phyloP scores from a whole-genome alignment of 2,797 vertebrate species.

The Cygnus olor region DNA sequence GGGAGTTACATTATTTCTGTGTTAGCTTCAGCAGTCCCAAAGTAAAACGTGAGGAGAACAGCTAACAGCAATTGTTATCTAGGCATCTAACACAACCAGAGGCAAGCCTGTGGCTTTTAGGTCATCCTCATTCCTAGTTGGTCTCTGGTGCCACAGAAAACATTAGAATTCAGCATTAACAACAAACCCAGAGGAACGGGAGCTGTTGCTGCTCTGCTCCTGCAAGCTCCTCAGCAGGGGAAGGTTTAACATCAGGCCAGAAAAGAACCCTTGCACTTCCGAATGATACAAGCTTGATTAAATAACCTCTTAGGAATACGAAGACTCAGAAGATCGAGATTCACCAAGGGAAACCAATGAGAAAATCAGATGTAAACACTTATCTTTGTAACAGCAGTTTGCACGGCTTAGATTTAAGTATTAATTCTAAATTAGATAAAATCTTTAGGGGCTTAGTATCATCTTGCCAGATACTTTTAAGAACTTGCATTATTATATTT shows the following conservation, averaged over 20 bases:
- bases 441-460: neutral
- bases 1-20: neutral
- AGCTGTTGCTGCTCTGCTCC: too few species aligned
- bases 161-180: neutral
- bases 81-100: neutral
- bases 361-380: neutral
- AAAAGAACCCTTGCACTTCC: neutral
- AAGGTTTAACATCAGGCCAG: neutral
- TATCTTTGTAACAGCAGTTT: neutral
- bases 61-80: neutral
- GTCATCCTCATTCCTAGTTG: neutral
- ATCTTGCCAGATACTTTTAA: neutral
- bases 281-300: neutral
- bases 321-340: neutral
- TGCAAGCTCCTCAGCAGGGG: neutral
- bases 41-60: neutral
- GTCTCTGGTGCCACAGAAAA: neutral
- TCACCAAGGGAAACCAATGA: neutral
- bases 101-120: neutral
- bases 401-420: neutral
- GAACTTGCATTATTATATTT: neutral
- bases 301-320: neutral
- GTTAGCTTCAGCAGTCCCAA: too few species aligned
- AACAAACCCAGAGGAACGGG: neutral
- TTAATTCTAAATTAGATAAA: neutral